A percentile compares a stretch with the other conserved stretches of the same genome.
These are phyloP conservation scores for Rhinichthys osculus DNA, from an alignment of 2,797 vertebrate genomes.

Conservation along the genomic window DNA sequence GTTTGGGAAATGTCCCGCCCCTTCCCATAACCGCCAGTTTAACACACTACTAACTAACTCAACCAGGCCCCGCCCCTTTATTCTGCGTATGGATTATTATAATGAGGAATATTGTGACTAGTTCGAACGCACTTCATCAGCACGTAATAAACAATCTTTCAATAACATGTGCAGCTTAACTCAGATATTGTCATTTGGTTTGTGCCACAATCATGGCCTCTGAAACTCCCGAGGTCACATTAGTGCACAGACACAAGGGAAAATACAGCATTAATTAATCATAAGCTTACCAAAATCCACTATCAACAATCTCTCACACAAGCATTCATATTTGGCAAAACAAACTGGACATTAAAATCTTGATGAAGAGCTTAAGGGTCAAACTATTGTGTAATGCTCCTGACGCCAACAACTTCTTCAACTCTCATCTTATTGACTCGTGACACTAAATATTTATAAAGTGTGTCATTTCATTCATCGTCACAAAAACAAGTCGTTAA, in stretches of 20 bases:
- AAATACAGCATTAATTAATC: constrained; percentile 33
- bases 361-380: constrained; percentile 24
- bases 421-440: neutral
- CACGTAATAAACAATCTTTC: too few relatives aligned
- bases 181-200: too few relatives aligned
- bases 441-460: constrained; percentile 42
- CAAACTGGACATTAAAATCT: constrained; percentile 37
- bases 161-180: too few relatives aligned
- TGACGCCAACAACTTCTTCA: too few relatives aligned
- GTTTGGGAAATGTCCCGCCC: too few relatives aligned
- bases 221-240: neutral
- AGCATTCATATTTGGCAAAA: constrained; percentile 57
- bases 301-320: constrained; percentile 53
- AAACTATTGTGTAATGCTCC: neutral
- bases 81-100: too few relatives aligned
- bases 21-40: too few relatives aligned
- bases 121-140: neutral
- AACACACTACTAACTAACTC: too few relatives aligned
- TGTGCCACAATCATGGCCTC: neutral
- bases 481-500: constrained; percentile 25
- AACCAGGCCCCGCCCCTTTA: too few relatives aligned
- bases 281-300: constrained; percentile 37
- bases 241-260: constrained; percentile 17
- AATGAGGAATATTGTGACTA: too few relatives aligned
- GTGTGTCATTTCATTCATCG: constrained; percentile 3